Evolutionary conservation across 1,140 invertebrate genomes (phyloP), one percentile per base, ranked within the genome.

Genomic region (Dendrolimus punctatus): DNA sequence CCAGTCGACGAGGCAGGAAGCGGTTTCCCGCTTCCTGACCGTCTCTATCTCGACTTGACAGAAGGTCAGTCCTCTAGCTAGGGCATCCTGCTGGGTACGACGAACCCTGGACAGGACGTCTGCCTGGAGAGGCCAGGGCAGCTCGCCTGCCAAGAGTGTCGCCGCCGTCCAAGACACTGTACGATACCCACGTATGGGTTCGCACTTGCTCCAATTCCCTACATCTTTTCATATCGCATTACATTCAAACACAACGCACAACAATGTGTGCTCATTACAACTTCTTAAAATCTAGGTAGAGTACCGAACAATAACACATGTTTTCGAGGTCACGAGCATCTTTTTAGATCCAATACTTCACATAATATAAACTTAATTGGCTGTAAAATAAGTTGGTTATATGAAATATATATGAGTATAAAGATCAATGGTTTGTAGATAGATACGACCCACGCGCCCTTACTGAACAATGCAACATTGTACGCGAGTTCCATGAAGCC

Each of bases 141-240:
- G n/a, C n/a, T n/a, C n/a, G n/a, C n/a, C n/a, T n/a, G n/a, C n/a
- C n/a, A n/a, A n/a, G n/a, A n/a, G n/a, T n/a, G n/a, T n/a, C n/a
- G n/a, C n/a, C n/a, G n/a, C n/a, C n/a, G n/a, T n/a, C n/a, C n/a
- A n/a, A n/a, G n/a, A n/a, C n/a, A n/a, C n/a, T n/a, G n/a, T n/a
- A n/a, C n/a, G n/a, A n/a, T n/a, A n/a, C n/a, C n/a, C n/a, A n/a
- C n/a, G 61, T 64, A 65, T 81, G 73, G 66, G 74, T 79, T 71
- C 58, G 45, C 62, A 64, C 54, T 65, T 70, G 76, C 62, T 75
- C 80, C 66, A 68, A 73, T 81, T 76, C 66, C 73, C 76, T 62
- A 83, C 71, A 80, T 84, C 55, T 69, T 72, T 71, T 69, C 60
- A 68, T 67, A 76, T 77, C 66, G 66, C 64, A 68, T 73, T 76